Conservation (phyloP, 2,113 vertebrate species). For the Prunella himalayana region DNA sequence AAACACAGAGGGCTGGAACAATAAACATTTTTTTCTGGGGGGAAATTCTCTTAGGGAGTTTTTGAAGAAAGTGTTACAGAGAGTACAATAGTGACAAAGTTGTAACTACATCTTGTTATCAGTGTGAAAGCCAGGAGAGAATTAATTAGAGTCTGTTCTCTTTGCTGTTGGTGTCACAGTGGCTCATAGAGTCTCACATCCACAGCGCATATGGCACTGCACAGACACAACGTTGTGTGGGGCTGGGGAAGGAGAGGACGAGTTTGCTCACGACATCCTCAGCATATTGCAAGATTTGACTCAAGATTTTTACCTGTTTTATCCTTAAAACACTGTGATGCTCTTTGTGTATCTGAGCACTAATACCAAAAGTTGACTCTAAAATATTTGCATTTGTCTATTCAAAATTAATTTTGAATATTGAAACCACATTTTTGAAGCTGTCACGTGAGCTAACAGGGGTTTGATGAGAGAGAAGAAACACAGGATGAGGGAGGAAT, state of each 20-base stretch:
- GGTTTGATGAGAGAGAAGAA: background rate
- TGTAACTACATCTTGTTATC: background rate
- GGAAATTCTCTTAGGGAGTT: background rate
- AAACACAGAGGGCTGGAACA: background rate
- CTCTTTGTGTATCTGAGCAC: background rate
- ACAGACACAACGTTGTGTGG: fast-evolving
- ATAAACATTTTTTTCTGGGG: background rate
- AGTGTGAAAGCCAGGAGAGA: background rate
- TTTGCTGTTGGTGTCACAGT: background rate
- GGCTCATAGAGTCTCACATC: background rate
- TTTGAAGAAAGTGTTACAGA: background rate
- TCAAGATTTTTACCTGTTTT: background rate
- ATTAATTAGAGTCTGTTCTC: background rate
- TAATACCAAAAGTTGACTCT: background rate
- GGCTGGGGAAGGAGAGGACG: background rate
- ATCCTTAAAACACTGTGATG: background rate
- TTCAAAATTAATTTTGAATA: background rate
- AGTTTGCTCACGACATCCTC: background rate
- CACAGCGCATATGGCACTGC: fast-evolving
- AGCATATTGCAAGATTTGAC: background rate
- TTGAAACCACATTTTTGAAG: background rate
- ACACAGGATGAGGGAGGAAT: background rate
- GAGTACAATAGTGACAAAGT: background rate
- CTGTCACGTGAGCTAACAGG: background rate
- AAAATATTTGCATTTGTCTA: background rate